phyloP scores from a whole-genome alignment of 2,888 invertebrate species.

The Bombyx huttoni region DNA sequence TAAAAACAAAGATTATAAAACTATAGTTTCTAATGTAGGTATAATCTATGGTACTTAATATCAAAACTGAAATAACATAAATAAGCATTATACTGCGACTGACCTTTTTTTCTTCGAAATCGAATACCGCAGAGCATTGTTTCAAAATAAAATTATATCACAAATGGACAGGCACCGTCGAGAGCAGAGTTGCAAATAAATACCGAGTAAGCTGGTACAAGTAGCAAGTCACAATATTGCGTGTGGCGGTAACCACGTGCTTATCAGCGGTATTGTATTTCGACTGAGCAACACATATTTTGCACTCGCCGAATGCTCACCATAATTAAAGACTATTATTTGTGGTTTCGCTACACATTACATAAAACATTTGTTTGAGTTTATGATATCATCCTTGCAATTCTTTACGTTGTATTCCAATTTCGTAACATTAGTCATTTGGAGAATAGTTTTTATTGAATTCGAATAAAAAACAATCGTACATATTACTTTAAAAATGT shows the following conservation, averaged over 20 bases:
- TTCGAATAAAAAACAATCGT: too few relatives aligned
- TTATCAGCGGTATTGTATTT: constrained; percentile 31
- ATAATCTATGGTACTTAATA: too few relatives aligned
- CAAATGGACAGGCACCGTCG: constrained; percentile 40
- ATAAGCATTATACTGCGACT: constrained; percentile 3
- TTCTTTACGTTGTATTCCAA: background rate
- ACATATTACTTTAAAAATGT: too few relatives aligned
- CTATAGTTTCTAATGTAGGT: too few relatives aligned
- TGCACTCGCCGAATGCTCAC: constrained; percentile 5
- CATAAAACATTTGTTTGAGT: constrained; percentile 8
- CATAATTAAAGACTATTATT: background rate
- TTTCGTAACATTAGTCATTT: background rate
- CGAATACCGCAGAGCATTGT: constrained; percentile 43
- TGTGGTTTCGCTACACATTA: background rate
- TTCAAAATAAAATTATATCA: constrained; percentile 19
- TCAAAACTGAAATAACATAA: too few relatives aligned
- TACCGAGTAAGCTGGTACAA: constrained; percentile 40
- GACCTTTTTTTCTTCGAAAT: constrained; percentile 43
- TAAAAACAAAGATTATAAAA: too few relatives aligned
- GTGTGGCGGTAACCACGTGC: constrained; percentile 34
- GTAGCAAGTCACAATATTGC: constrained; percentile 23
- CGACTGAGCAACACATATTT: background rate
- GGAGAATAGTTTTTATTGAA: too few relatives aligned
- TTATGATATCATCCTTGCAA: constrained; percentile 13
- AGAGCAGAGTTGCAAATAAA: constrained; percentile 37